Conservation (phyloP, 2,888 invertebrate genomes). For the Metacarcinus magister region DNA sequence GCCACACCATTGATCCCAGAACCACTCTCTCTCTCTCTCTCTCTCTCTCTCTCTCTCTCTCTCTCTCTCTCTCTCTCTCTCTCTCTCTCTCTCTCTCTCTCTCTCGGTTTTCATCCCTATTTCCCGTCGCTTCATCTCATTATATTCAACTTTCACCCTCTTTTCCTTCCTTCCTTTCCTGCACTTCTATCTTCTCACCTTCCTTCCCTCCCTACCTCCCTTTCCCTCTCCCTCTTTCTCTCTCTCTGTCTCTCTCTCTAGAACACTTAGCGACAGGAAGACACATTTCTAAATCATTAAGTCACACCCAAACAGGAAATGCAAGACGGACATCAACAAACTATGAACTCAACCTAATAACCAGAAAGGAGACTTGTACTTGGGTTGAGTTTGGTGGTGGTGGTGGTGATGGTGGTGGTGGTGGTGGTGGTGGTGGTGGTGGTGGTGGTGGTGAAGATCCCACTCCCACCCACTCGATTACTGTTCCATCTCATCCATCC, state of each 20-base stretch:
- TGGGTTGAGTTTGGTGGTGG: neutral
- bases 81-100: neutral
- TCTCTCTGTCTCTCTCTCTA: neutral
- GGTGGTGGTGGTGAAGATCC: neutral
- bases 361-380: neutral
- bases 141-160: neutral
- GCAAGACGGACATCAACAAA: neutral
- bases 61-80: conserved; percentile 44
- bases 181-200: neutral
- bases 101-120: neutral
- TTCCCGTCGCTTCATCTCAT: neutral
- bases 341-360: neutral
- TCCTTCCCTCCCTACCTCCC: neutral
- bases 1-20: conserved; percentile 7
- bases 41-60: conserved; percentile 46
- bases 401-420: neutral
- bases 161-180: conserved; percentile 1
- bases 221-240: neutral
- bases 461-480: neutral
- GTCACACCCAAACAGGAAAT: conserved; percentile 11
- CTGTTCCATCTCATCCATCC: neutral
- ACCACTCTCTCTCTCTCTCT: neutral
- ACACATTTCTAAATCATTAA: neutral
- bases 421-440: neutral
- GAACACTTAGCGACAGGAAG: neutral